These are phyloP conservation scores for Phthorimaea operculella DNA, from an alignment of 1,140 invertebrate species.

Conservation along the genomic window DNA sequence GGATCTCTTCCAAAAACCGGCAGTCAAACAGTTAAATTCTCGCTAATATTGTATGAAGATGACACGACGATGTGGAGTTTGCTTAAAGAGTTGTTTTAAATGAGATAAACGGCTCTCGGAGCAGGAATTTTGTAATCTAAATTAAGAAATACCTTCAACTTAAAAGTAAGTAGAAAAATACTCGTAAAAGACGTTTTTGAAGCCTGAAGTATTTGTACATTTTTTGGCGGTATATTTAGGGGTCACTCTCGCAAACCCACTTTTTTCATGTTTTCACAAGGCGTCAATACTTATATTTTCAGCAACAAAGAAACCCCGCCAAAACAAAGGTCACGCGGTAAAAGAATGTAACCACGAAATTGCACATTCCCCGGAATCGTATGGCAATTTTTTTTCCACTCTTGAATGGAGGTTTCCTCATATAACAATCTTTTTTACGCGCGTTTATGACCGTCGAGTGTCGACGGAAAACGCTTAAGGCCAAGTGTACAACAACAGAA, in stretches of 20 bases:
- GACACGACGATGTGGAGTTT: neutral
- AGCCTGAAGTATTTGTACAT: too few relatives aligned
- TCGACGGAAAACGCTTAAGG: neutral
- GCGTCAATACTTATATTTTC: too few relatives aligned
- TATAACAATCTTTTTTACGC: constrained; percentile 1
- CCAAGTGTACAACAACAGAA: too few relatives aligned
- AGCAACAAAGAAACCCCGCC: neutral
- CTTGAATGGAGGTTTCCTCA: neutral
- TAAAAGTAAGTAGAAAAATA: too few relatives aligned
- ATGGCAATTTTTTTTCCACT: constrained; percentile 1
- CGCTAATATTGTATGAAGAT: constrained; percentile 2
- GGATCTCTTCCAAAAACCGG: constrained; percentile 12
- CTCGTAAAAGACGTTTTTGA: too few relatives aligned
- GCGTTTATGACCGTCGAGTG: neutral
- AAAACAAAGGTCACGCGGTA: neutral
- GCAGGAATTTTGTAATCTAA: too few relatives aligned
- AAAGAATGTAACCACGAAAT: neutral
- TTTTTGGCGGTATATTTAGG: too few relatives aligned
- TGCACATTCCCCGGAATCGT: neutral
- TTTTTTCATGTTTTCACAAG: too few relatives aligned
- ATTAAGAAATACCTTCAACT: too few relatives aligned
- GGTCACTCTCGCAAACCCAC: too few relatives aligned
- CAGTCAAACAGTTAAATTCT: neutral
- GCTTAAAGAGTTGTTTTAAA: too few relatives aligned
- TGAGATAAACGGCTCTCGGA: too few relatives aligned